These are phyloP conservation scores for Arctia plantaginis DNA, from an alignment of 2,888 invertebrate genomes.

Conservation along the genomic window DNA sequence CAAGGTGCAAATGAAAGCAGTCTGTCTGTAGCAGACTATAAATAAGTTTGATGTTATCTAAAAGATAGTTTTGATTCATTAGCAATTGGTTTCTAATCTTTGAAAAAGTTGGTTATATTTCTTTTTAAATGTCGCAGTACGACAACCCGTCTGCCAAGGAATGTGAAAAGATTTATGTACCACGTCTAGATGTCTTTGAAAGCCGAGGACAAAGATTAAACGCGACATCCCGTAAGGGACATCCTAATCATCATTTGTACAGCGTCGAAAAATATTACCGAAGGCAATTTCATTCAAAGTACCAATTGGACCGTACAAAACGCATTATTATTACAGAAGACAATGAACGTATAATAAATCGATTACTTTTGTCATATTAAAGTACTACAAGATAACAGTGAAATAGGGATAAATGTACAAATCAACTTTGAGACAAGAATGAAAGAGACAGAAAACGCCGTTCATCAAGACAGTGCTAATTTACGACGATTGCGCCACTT, in stretches of 20 bases:
- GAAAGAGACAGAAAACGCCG: constrained; percentile 17
- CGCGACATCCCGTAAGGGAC: constrained; percentile 33
- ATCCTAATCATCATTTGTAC: constrained; percentile 45
- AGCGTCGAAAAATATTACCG: constrained; percentile 33
- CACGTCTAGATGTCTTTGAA: constrained; percentile 46
- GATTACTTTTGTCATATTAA: constrained; percentile 49
- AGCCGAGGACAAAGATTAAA: constrained; percentile 46
- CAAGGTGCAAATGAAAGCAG: too few relatives aligned
- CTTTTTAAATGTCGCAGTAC: constrained; percentile 27
- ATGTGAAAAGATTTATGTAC: constrained; percentile 46
- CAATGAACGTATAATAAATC: constrained; percentile 65
- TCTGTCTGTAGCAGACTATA: background rate
- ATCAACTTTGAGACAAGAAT: constrained; percentile 6
- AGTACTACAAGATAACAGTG: constrained; percentile 14
- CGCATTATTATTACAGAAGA: constrained; percentile 54
- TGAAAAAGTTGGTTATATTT: constrained; percentile 32
- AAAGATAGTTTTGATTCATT: background rate
- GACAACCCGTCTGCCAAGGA: constrained; percentile 33
- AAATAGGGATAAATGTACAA: constrained; percentile 18
- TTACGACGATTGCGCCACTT: constrained; percentile 60
- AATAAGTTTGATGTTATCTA: constrained; percentile 38
- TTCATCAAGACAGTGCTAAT: constrained; percentile 43
- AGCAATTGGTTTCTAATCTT: background rate
- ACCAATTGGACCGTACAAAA: constrained; percentile 60
- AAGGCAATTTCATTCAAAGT: constrained; percentile 54